These are phyloP conservation scores for Caenorhabditis sp. DNA, from an alignment of 2,888 invertebrate species.

Conservation along the genomic window DNA sequence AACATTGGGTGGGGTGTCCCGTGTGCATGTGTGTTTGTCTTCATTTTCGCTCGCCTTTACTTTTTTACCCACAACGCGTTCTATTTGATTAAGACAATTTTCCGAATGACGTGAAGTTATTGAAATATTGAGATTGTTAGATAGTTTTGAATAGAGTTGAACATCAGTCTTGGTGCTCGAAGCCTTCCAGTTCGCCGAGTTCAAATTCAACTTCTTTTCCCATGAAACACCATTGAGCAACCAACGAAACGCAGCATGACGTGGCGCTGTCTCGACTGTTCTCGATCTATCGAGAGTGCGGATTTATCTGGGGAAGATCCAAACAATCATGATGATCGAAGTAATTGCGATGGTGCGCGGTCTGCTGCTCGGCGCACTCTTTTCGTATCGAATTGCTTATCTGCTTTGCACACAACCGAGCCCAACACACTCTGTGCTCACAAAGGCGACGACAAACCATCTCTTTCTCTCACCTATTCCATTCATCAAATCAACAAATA, in stretches of 20 bases:
- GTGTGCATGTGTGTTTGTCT: conserved; percentile 2
- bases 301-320: not conserved
- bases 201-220: too few species aligned
- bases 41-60: not conserved
- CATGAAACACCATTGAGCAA: too few species aligned
- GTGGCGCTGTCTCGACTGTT: not conserved
- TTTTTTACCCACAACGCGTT: conserved; percentile 2
- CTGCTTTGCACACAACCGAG: conserved; percentile 44
- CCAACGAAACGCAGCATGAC: too few species aligned
- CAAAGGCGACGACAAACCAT: conserved; percentile 40
- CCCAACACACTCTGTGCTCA: conserved; percentile 16
- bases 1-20: conserved; percentile 4
- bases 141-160: too few species aligned
- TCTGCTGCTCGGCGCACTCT: conserved; percentile 14
- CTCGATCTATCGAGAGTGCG: not conserved
- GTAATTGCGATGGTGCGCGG: conserved; percentile 18
- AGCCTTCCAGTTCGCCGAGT: too few species aligned
- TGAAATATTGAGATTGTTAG: too few species aligned
- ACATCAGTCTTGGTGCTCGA: too few species aligned
- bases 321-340: conserved; percentile 13
- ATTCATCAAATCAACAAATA: conserved; percentile 56
- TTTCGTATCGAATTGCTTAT: conserved; percentile 55
- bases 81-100: conserved; percentile 19
- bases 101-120: conserved; percentile 18
- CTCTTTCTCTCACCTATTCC: conserved; percentile 21